phyloP scores from a whole-genome alignment of 2,797 vertebrate genomes.

The Thaleichthys pacificus region DNA sequence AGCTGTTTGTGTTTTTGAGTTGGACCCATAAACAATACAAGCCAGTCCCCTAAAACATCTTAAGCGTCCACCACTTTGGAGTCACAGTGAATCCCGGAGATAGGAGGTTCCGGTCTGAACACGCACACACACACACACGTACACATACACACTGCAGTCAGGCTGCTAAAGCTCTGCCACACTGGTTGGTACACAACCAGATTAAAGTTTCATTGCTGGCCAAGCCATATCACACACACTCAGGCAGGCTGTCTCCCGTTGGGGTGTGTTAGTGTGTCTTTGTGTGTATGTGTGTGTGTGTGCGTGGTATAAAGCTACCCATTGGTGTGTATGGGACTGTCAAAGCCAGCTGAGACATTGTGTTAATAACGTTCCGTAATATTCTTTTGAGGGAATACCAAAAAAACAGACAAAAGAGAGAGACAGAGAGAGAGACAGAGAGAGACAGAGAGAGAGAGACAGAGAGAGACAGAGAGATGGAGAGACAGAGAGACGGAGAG shows the following conservation, averaged over 20 bases:
- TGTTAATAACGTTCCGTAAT: too few species aligned
- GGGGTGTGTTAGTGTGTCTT: neutral
- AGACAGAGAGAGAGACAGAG: neutral
- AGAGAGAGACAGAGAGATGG: neutral
- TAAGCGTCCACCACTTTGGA: too few species aligned
- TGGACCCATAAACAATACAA: too few species aligned
- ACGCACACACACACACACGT: slow-evolving; percentile 4
- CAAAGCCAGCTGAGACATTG: neutral
- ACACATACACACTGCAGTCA: neutral
- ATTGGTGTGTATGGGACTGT: neutral
- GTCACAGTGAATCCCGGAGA: too few species aligned
- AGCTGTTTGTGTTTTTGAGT: too few species aligned
- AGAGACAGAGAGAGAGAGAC: neutral
- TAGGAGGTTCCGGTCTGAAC: too few species aligned
- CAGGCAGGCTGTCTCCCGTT: neutral
- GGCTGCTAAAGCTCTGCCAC: neutral
- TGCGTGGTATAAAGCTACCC: neutral
- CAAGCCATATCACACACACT: neutral
- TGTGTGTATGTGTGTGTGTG: neutral
- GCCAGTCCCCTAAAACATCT: too few species aligned
- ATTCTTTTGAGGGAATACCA: neutral
- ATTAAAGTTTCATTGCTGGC: slow-evolving; percentile 7
- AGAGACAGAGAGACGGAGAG: neutral
- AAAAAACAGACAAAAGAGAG: neutral
- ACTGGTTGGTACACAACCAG: slow-evolving; percentile 1